These are phyloP conservation scores for Ophion ventricosus DNA, from an alignment of 2,888 invertebrate genomes.

Conservation along the genomic window DNA sequence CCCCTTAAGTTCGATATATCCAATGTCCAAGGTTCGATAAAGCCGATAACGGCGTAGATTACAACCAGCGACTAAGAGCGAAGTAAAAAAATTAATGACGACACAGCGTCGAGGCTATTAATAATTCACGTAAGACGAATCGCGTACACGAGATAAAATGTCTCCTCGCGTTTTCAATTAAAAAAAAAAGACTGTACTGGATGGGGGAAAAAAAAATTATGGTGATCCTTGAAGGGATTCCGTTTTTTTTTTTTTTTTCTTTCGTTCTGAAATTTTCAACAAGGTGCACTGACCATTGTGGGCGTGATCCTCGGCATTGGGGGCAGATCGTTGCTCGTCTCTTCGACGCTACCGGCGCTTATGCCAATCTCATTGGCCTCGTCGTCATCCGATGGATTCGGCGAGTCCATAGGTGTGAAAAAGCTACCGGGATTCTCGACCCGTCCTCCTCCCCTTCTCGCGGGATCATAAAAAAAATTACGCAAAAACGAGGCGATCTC, in stretches of 20 bases:
- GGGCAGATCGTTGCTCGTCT: conserved; percentile 54
- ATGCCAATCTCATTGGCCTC: conserved; percentile 56
- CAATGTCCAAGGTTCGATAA: too few relatives aligned
- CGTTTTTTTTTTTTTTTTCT: neutral
- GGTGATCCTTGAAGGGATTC: neutral
- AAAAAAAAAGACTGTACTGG: too few relatives aligned
- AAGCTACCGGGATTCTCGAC: conserved; percentile 88
- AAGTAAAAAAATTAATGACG: too few relatives aligned
- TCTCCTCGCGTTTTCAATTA: too few relatives aligned
- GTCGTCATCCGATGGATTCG: conserved; percentile 84
- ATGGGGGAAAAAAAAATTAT: too few relatives aligned
- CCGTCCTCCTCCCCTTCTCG: conserved; percentile 81
- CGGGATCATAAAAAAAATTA: conserved; percentile 81
- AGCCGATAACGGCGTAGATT: too few relatives aligned
- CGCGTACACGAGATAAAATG: too few relatives aligned
- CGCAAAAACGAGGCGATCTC: conserved; percentile 84
- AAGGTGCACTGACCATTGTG: conserved; percentile 76
- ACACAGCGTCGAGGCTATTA: too few relatives aligned
- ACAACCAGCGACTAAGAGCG: too few relatives aligned
- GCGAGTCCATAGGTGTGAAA: conserved; percentile 90
- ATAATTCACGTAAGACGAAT: too few relatives aligned
- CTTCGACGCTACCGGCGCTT: conserved; percentile 60
- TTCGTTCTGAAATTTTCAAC: neutral
- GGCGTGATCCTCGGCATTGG: conserved; percentile 70
- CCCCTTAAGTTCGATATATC: too few relatives aligned